phyloP scores from a whole-genome alignment of 2,888 invertebrate genomes.

The Tryphoninae sp. region DNA sequence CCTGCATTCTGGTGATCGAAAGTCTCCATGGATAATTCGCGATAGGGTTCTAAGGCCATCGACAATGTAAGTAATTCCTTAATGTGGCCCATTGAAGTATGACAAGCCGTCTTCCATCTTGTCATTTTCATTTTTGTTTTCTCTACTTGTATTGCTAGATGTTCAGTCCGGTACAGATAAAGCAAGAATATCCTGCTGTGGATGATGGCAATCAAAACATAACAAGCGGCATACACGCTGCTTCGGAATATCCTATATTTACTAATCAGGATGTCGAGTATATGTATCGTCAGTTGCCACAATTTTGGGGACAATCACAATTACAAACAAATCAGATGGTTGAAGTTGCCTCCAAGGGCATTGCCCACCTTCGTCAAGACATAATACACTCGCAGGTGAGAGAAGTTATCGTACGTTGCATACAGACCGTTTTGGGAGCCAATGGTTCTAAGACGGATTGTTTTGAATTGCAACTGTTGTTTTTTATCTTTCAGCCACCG shows the following conservation, averaged over 20 bases:
- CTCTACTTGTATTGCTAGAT: slow-evolving; percentile 69
- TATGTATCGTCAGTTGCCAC: slow-evolving; percentile 78
- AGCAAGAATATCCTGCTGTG: slow-evolving; percentile 77
- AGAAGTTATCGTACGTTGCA: too few relatives aligned
- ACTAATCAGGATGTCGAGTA: slow-evolving; percentile 78
- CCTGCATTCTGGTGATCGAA: slow-evolving; percentile 21
- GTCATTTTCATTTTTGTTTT: background rate
- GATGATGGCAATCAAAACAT: slow-evolving; percentile 75
- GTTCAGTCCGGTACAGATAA: slow-evolving; percentile 79
- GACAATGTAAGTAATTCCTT: slow-evolving; percentile 62
- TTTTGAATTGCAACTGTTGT: background rate
- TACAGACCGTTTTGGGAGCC: too few relatives aligned
- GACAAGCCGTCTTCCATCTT: background rate
- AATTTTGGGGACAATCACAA: slow-evolving; percentile 78
- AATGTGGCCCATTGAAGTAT: too few relatives aligned
- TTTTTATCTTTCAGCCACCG: slow-evolving; percentile 65
- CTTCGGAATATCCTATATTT: slow-evolving; percentile 76
- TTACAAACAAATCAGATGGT: slow-evolving; percentile 72
- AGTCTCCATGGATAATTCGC: slow-evolving; percentile 57
- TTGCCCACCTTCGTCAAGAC: slow-evolving; percentile 71
- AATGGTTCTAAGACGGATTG: too few relatives aligned
- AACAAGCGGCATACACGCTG: slow-evolving; percentile 70
- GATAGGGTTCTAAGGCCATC: slow-evolving; percentile 52
- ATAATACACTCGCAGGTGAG: slow-evolving; percentile 71
- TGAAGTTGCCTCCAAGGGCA: slow-evolving; percentile 74